These are phyloP conservation scores for Zosterops lateralis DNA, from an alignment of 2,113 vertebrate species.

Conservation along the genomic window DNA sequence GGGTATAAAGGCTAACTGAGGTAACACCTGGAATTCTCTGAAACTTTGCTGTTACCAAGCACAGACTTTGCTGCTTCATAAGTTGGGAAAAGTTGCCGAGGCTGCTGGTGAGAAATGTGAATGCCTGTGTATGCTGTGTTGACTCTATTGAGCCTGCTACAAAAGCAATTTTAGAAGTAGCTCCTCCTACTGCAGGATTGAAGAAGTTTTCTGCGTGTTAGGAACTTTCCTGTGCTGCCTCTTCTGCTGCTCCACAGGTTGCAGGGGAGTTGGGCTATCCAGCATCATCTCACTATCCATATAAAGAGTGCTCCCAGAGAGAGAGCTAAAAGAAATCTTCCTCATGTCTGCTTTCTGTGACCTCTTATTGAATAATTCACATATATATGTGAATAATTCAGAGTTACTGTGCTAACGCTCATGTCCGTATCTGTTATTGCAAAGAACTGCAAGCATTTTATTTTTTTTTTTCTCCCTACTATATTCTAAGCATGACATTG, in stretches of 20 bases:
- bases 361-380: background rate
- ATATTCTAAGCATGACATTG: background rate
- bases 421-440: background rate
- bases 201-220: background rate
- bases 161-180: background rate
- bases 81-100: background rate
- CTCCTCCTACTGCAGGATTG: background rate
- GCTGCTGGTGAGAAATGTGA: background rate
- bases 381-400: background rate
- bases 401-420: background rate
- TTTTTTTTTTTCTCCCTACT: background rate
- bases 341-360: background rate
- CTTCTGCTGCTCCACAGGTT: background rate
- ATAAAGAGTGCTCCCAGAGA: background rate
- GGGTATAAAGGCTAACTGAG: background rate
- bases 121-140: accelerated
- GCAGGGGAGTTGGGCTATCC: background rate
- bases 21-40: background rate
- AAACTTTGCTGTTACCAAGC: background rate
- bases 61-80: background rate
- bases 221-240: background rate
- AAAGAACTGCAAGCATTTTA: background rate
- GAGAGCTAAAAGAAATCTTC: background rate
- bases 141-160: background rate
- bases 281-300: background rate